phyloP scores from a whole-genome alignment of 2,113 vertebrate genomes.

The Rhegmatorhina hoffmannsi region DNA sequence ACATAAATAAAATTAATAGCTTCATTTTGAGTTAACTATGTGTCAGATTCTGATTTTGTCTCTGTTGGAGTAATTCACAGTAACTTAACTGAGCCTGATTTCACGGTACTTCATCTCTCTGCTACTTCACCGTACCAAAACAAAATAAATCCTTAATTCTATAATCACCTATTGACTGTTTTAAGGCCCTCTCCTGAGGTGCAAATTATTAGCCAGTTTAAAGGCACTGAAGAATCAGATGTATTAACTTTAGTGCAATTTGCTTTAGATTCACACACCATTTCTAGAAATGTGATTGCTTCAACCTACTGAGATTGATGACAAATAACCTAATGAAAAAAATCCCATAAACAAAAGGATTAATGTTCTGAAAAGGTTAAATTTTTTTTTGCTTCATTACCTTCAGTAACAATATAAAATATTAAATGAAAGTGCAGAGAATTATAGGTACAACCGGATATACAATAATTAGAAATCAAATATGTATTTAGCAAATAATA shows the following conservation, averaged over 20 bases:
- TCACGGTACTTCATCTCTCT: background rate
- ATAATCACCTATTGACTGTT: background rate
- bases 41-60: background rate
- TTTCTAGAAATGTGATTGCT: background rate
- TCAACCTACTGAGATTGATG: background rate
- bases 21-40: background rate
- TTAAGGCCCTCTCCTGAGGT: background rate
- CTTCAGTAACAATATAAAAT: background rate
- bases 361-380: background rate
- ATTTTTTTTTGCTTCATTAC: background rate
- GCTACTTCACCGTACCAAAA: background rate
- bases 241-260: background rate
- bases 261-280: background rate
- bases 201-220: background rate
- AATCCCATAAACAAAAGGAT: background rate
- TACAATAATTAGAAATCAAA: background rate
- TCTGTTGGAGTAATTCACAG: background rate
- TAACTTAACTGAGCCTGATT: background rate
- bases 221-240: background rate
- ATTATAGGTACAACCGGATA: background rate
- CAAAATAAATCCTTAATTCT: background rate
- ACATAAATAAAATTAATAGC: background rate
- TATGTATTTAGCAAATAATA: background rate
- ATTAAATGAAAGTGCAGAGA: background rate
- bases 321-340: background rate